These are phyloP conservation scores for Lutjanus campechanus DNA, from an alignment of 2,797 vertebrate species.

Conservation along the genomic window DNA sequence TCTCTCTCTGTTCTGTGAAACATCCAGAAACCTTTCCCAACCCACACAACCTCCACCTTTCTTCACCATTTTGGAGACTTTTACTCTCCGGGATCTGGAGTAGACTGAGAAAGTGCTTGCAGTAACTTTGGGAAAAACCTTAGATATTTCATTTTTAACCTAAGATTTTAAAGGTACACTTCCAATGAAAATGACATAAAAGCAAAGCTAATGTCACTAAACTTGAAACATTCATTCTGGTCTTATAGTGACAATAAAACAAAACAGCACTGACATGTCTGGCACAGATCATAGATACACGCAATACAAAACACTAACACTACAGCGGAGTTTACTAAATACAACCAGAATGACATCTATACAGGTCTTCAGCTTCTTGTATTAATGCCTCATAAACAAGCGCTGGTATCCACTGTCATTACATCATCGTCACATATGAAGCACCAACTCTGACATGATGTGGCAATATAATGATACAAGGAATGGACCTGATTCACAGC, in stretches of 20 bases:
- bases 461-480: constrained; percentile 32
- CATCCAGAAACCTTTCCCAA: constrained; percentile 6
- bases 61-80: background rate
- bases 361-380: constrained; percentile 29
- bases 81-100: background rate
- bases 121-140: constrained; percentile 36
- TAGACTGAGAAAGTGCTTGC: background rate
- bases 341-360: constrained; percentile 42
- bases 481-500: constrained; percentile 47
- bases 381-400: constrained; percentile 38
- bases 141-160: constrained; percentile 18
- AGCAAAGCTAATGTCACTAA: constrained; percentile 32
- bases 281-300: constrained; percentile 58
- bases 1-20: background rate
- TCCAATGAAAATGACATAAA: constrained; percentile 20
- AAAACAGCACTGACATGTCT: constrained; percentile 44
- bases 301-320: constrained; percentile 65
- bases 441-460: constrained; percentile 2
- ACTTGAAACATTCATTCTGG: constrained; percentile 71
- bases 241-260: constrained; percentile 49
- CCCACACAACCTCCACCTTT: background rate
- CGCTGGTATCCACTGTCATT: constrained; percentile 38
- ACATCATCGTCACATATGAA: constrained; percentile 33
- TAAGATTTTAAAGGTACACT: constrained; percentile 32
- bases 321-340: constrained; percentile 49